Percentiles rank a stretch among this genome's conserved stretches.
These are phyloP conservation scores for Phainopepla nitens DNA, from an alignment of 2,113 vertebrate genomes.

Conservation along the genomic window DNA sequence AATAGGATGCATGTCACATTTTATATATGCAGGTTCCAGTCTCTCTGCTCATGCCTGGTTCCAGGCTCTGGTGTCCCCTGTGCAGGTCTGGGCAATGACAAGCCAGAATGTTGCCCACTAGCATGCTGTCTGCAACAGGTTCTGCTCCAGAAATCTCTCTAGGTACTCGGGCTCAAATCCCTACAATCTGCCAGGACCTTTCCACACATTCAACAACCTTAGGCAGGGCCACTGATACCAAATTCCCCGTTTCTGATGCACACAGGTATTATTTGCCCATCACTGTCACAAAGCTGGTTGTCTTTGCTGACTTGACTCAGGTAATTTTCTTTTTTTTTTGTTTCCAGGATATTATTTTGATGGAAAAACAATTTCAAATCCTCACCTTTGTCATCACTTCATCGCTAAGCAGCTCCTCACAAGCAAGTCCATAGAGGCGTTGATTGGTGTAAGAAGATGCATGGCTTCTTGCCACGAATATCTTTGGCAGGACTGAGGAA, in stretches of 20 bases:
- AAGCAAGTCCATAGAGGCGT: not conserved
- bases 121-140: not conserved
- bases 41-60: accelerated
- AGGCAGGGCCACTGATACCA: not conserved
- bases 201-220: not conserved
- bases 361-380: not conserved
- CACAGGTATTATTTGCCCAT: not conserved
- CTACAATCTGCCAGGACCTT: not conserved
- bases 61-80: not conserved
- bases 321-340: not conserved
- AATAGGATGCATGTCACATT: not conserved
- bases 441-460: not conserved
- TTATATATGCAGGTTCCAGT: not conserved
- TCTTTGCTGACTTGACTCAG: not conserved
- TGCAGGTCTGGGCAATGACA: not conserved
- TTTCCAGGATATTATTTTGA: not conserved
- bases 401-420: not conserved
- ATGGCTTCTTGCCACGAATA: not conserved
- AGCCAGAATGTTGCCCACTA: not conserved
- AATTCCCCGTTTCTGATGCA: not conserved
- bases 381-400: not conserved
- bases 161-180: not conserved
- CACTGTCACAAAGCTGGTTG: not conserved
- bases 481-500: not conserved
- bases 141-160: not conserved